These are phyloP conservation scores for Stichodactyla helianthus DNA, from an alignment of 64 coral and sea anemone species.

Conservation along the genomic window DNA sequence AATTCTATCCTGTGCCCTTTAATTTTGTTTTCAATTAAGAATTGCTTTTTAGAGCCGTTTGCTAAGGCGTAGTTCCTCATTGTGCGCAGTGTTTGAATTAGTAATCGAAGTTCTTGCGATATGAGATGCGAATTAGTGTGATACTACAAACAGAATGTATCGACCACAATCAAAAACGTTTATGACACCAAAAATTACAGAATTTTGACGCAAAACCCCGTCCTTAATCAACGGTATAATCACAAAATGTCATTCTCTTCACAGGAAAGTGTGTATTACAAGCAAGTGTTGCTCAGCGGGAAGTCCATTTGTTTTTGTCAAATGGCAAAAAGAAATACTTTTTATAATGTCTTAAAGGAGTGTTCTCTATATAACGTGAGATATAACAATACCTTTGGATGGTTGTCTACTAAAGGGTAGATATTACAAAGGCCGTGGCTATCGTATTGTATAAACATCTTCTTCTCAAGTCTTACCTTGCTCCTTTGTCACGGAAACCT, in stretches of 20 bases:
- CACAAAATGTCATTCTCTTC: background rate
- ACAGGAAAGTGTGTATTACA: background rate
- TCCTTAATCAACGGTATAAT: background rate
- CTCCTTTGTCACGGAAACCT: constrained; percentile 82
- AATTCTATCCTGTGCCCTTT: too few species aligned
- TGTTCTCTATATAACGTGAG: background rate
- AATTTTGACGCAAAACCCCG: background rate
- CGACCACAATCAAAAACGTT: background rate
- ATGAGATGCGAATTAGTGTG: background rate
- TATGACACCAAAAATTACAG: background rate
- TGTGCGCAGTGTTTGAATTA: background rate
- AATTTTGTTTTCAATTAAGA: background rate
- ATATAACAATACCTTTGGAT: background rate
- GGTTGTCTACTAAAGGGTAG: background rate
- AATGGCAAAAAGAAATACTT: background rate
- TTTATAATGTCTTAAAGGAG: background rate
- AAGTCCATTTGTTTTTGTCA: background rate
- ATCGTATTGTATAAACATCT: background rate
- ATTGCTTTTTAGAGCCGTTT: background rate
- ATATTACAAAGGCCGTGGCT: background rate
- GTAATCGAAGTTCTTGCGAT: background rate
- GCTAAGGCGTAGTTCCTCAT: background rate
- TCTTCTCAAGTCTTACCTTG: constrained; percentile 41
- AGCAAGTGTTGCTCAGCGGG: background rate
- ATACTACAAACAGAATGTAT: background rate